Evolutionary conservation across 2,888 invertebrate species (phyloP).

Genomic region (Nesidiocoris tenuis): DNA sequence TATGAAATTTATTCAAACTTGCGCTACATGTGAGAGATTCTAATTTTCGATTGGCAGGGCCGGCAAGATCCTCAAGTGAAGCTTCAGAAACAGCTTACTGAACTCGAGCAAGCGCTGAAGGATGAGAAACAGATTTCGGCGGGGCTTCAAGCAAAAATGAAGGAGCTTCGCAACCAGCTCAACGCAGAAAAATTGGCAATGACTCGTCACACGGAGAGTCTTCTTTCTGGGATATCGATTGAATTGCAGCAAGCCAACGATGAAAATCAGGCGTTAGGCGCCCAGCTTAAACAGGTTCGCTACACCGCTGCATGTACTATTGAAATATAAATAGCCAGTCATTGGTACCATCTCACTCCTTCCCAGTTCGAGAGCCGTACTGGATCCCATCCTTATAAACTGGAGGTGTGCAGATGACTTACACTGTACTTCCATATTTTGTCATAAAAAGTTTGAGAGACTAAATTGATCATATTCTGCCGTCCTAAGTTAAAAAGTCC

Average conservation of each 20-base stretch:
- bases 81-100: slow-evolving; percentile 82
- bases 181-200: slow-evolving; percentile 64
- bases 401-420: no score
- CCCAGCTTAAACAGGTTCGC: slow-evolving; percentile 62
- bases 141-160: slow-evolving; percentile 74
- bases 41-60: no score
- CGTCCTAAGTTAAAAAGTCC: no score
- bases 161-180: slow-evolving; percentile 71
- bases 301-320: not conserved
- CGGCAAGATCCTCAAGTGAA: slow-evolving; percentile 82
- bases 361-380: no score
- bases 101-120: slow-evolving; percentile 74
- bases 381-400: no score
- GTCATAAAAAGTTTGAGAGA: no score
- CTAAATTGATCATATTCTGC: no score
- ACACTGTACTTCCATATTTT: no score
- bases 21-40: no score
- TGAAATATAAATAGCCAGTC: no score
- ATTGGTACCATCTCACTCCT: no score
- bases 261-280: slow-evolving; percentile 63
- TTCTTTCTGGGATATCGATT: slow-evolving; percentile 35
- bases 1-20: no score
- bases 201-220: slow-evolving; percentile 62
- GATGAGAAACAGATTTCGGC: slow-evolving; percentile 75
- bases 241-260: slow-evolving; percentile 63